Base-by-base conservation (phyloP, 2,888 invertebrate genomes). In the Oscheius sp. region DNA sequence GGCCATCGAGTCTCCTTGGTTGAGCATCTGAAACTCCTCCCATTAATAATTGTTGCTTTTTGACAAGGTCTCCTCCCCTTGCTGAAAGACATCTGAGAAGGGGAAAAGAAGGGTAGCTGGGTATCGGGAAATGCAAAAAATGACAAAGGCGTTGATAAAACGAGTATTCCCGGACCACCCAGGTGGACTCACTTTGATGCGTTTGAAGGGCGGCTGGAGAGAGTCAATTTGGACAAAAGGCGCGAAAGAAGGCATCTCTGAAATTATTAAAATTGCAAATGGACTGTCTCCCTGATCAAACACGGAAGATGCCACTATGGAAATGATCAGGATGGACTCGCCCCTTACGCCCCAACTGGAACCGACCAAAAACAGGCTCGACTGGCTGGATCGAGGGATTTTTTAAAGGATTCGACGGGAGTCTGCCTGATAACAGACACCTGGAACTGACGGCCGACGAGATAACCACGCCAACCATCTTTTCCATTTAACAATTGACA, bases 1-100 rank as follows among this genome's bases (percentile, higher is more conserved):
- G 21, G 49, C 63, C 49, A 75, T 73, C 13, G 63, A 63, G 29
- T 66, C 66, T 16, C 49, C 41, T 74, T 70, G 46, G 66, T 21
- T 66, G 29, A 18, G 27, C 49, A 66, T 66, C 66, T 66, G 66
- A 63, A 63, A 63, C 58, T 58, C 58, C 58, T 58, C 58, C 58
- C 58, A 27, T 58, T 29, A 35, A 27, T 58, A 58, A 58, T 58
- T 58, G 29, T 16, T 27, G 13, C 27, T 9, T 35, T 3, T 35
- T 35, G 35, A 9, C n/a, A n/a, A n/a, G 35, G 9, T 35, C 35
- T 35, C 35, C 56, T 55, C 16, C 49, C 18, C 21, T 16, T 16
- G 23, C 58, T 58, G 41, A 35, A 35, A 59, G 41, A 29, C 6
- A 23, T n/a, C 9, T 35, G 25, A 18, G 23, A 6, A 64, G 64